A percentile compares a stretch with the other conserved stretches of the same genome.
Conservation (phyloP, 37 sponge, comb jelly and placozoan genomes). For the Oopsacas minuta region DNA sequence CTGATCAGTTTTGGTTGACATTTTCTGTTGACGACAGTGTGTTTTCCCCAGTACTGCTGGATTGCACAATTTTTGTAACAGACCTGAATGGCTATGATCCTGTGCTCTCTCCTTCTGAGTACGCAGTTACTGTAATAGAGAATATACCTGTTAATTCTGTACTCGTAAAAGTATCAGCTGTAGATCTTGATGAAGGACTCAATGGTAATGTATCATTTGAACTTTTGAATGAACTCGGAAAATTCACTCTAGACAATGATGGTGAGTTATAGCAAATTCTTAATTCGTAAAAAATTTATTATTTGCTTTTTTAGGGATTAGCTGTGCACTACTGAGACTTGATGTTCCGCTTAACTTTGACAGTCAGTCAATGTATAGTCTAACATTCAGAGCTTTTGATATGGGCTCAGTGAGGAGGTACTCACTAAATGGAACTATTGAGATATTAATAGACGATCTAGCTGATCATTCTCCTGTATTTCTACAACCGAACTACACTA, state of each 20-base stretch:
- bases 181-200: neutral
- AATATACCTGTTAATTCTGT: neutral
- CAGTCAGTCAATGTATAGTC: neutral
- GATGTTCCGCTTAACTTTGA: neutral
- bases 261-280: neutral
- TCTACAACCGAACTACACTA: slow-evolving; percentile 1
- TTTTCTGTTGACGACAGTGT: slow-evolving; percentile 6
- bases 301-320: neutral
- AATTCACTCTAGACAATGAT: neutral
- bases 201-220: slow-evolving; percentile 1
- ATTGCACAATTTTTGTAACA: neutral
- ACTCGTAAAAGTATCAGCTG: neutral
- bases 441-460: neutral
- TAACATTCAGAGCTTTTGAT: neutral
- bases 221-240: neutral
- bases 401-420: neutral
- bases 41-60: neutral
- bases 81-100: neutral
- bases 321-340: neutral
- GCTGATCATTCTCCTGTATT: slow-evolving; percentile 59
- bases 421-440: neutral
- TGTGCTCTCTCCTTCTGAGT: neutral
- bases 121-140: neutral
- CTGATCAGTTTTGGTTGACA: neutral
- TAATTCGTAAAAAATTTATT: neutral